A percentile compares a stretch with the other conserved stretches of the same genome.
Conservation (phyloP, 2,113 vertebrate species). For the Trichechus manatus region DNA sequence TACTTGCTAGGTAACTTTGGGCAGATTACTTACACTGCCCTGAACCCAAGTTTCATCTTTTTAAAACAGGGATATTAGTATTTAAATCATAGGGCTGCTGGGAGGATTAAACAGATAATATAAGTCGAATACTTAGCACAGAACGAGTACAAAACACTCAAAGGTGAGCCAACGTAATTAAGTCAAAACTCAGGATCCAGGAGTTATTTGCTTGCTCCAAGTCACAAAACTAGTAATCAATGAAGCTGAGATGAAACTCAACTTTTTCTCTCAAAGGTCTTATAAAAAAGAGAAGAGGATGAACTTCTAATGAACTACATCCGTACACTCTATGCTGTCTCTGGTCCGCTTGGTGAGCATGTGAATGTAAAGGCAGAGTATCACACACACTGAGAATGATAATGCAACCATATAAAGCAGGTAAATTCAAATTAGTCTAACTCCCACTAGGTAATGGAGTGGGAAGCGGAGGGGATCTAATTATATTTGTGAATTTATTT, state of each 20-base stretch:
- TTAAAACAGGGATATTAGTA: neutral
- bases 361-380: neutral
- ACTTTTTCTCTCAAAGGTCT: constrained; percentile 9
- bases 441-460: neutral
- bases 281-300: neutral
- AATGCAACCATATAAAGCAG: neutral
- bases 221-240: constrained; percentile 3
- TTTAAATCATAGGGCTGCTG: neutral
- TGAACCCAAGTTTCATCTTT: neutral
- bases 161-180: constrained; percentile 12
- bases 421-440: neutral
- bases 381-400: neutral
- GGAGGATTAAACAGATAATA: constrained; percentile 17
- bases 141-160: constrained; percentile 8
- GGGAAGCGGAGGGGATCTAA: neutral
- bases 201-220: constrained; percentile 19
- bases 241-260: constrained; percentile 5
- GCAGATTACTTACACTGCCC: neutral
- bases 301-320: neutral
- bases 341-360: neutral
- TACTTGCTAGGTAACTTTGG: neutral
- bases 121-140: neutral
- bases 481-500: constrained; percentile 37
- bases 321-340: neutral
- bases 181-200: neutral